Conservation (phyloP, 2,888 invertebrate species). For the Drosophila kambysellisi region DNA sequence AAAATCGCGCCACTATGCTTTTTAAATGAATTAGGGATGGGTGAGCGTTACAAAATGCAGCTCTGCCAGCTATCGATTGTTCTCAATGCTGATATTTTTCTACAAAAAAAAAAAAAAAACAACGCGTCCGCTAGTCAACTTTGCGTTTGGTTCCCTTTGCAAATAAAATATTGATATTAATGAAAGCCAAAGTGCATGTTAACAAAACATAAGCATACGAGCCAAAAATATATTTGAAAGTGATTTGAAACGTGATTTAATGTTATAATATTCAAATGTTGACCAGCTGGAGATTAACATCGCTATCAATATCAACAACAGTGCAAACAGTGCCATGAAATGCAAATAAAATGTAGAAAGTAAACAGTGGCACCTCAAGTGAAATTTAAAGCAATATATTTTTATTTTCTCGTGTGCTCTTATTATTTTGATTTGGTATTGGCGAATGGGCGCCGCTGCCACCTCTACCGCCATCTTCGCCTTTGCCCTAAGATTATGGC, state of each 20-base stretch:
- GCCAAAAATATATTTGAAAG: not conserved
- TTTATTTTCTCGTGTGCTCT: slow-evolving; percentile 23
- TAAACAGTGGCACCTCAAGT: slow-evolving; percentile 45
- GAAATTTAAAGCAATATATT: slow-evolving; percentile 64
- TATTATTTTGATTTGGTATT: slow-evolving; percentile 31
- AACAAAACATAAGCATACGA: slow-evolving; percentile 4
- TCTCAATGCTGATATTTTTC: slow-evolving; percentile 13
- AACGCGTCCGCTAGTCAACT: slow-evolving; percentile 46
- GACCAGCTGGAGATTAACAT: slow-evolving; percentile 45
- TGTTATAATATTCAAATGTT: slow-evolving; percentile 34
- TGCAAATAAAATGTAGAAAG: slow-evolving; percentile 51
- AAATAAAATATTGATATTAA: slow-evolving; percentile 35
- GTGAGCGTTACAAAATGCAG: slow-evolving; percentile 1
- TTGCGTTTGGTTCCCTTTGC: slow-evolving; percentile 36
- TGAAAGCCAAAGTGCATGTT: slow-evolving; percentile 25
- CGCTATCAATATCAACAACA: slow-evolving; percentile 51
- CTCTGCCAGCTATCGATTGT: slow-evolving; percentile 41
- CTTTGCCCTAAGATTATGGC: slow-evolving; percentile 76
- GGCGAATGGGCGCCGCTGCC: slow-evolving; percentile 34
- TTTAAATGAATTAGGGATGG: not conserved
- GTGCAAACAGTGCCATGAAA: slow-evolving; percentile 45
- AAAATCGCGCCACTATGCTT: not conserved
- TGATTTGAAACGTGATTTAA: slow-evolving; percentile 24
- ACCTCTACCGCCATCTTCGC: slow-evolving; percentile 37
- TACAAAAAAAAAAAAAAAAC: slow-evolving; percentile 35